A percentile compares a stretch with the other conserved stretches of the same genome.
Evolutionary conservation across 1,140 invertebrate genomes (phyloP).

Genomic region (Maconellicoccus hirsutus): DNA sequence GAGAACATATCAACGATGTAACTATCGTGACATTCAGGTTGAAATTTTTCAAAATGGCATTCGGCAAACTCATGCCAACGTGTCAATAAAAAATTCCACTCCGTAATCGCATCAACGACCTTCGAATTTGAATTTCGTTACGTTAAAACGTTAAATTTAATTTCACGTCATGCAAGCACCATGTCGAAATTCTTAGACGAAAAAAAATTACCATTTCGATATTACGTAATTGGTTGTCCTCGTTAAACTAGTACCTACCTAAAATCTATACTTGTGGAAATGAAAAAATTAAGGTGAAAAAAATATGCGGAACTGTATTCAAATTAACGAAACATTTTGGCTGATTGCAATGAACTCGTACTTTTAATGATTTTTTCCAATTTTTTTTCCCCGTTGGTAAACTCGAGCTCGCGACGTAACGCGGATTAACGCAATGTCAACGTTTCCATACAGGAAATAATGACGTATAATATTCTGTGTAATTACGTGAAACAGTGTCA

Average conservation of each 20-base stretch:
- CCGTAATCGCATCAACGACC: neutral
- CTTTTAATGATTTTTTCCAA: too few relatives aligned
- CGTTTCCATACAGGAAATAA: neutral
- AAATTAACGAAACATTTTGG: neutral
- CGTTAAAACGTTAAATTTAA: neutral
- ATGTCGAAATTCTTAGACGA: neutral
- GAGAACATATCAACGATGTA: too few relatives aligned
- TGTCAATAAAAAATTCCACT: neutral
- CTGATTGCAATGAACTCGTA: too few relatives aligned
- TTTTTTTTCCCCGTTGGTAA: neutral
- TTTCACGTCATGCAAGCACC: too few relatives aligned
- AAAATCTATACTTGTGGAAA: too few relatives aligned
- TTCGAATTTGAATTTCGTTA: slow-evolving; percentile 8
- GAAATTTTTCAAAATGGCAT: neutral
- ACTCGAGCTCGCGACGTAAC: neutral
- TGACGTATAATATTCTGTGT: neutral
- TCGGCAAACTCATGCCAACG: neutral
- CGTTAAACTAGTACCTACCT: neutral
- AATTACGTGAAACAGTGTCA: neutral
- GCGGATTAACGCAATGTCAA: neutral
- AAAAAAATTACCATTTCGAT: neutral
- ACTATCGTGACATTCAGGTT: too few relatives aligned
- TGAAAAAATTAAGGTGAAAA: neutral
- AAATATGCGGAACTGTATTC: neutral
- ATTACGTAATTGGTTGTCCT: neutral